Percentiles rank a stretch among this genome's conserved stretches.
These are phyloP conservation scores for Pimpla rufipes DNA, from an alignment of 2,888 invertebrate species.

Conservation along the genomic window DNA sequence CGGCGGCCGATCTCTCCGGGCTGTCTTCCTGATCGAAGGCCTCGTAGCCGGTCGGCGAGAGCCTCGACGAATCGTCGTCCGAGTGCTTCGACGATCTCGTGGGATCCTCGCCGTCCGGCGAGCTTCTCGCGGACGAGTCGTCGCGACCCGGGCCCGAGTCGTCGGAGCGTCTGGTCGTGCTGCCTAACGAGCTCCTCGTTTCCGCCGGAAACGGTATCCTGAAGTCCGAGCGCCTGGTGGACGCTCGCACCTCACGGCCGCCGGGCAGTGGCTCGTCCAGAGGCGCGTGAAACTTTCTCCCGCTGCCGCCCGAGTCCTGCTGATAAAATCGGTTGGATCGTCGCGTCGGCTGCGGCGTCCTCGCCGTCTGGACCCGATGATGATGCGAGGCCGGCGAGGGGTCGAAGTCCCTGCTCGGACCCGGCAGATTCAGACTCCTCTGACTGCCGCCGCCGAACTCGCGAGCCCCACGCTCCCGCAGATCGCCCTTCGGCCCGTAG, in stretches of 20 bases:
- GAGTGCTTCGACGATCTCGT: conserved; percentile 69
- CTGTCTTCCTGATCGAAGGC: conserved; percentile 72
- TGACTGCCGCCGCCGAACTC: conserved; percentile 74
- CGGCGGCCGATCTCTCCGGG: conserved; percentile 63
- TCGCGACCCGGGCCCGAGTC: conserved; percentile 51
- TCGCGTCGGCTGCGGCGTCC: conserved; percentile 79
- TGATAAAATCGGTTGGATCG: conserved; percentile 67
- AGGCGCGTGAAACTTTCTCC: conserved; percentile 33
- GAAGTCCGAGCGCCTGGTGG: conserved; percentile 57
- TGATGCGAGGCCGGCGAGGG: conserved; percentile 39
- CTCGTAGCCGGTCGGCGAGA: conserved; percentile 71
- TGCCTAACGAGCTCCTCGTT: conserved; percentile 39
- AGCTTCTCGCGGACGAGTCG: conserved; percentile 61
- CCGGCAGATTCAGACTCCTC: conserved; percentile 76
- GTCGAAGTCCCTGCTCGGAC: conserved; percentile 67
- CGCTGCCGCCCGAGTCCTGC: conserved; percentile 50
- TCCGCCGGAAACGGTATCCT: conserved; percentile 60
- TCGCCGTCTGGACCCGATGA: conserved; percentile 71
- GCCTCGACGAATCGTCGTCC: conserved; percentile 71
- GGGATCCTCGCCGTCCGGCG: conserved; percentile 68
- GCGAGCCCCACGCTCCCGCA: conserved; percentile 64
- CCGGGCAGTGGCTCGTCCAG: conserved; percentile 38
- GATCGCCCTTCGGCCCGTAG: conserved; percentile 76
- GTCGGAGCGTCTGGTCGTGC: conserved; percentile 55
- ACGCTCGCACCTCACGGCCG: conserved; percentile 48